A percentile compares a stretch with the other conserved stretches of the same genome.
phyloP scores from a whole-genome alignment of 1,140 invertebrate genomes.

The Heliothis virescens region DNA sequence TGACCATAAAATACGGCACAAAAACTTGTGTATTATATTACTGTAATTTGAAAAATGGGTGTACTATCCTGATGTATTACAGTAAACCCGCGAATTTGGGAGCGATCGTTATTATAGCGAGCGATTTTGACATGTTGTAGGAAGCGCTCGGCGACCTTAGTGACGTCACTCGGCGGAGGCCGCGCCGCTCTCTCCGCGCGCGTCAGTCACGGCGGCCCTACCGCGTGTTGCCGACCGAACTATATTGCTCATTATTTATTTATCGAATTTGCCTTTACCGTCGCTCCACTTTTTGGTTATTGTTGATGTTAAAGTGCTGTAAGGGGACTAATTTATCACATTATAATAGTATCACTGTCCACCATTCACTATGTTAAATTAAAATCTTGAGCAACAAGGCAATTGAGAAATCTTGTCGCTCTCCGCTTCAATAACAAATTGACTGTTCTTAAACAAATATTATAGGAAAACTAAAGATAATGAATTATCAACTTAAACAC shows the following conservation, averaged over 20 bases:
- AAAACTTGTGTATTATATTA: too few species aligned
- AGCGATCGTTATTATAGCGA: constrained; percentile 33
- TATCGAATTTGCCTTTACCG: constrained; percentile 56
- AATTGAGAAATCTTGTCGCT: background rate
- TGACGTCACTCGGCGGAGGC: constrained; percentile 76
- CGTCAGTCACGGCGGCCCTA: constrained; percentile 45
- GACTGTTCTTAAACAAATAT: background rate
- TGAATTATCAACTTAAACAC: background rate
- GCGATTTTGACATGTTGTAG: constrained; percentile 59
- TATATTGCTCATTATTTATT: constrained; percentile 65
- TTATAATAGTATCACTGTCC: background rate
- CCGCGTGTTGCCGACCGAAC: constrained; percentile 50
- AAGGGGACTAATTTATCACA: constrained; percentile 22
- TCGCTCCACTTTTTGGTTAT: constrained; percentile 60
- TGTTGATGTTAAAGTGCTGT: constrained; percentile 27
- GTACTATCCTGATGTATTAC: constrained; percentile 1
- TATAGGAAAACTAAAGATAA: background rate
- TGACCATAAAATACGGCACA: too few species aligned
- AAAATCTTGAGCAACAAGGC: background rate
- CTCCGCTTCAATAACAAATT: background rate
- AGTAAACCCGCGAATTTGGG: background rate
- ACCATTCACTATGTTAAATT: background rate
- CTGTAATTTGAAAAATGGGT: too few species aligned
- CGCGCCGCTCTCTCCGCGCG: constrained; percentile 73
- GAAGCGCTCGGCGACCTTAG: constrained; percentile 73